Conservation (phyloP, 2,888 invertebrate genomes). For the Brenthis ino region DNA sequence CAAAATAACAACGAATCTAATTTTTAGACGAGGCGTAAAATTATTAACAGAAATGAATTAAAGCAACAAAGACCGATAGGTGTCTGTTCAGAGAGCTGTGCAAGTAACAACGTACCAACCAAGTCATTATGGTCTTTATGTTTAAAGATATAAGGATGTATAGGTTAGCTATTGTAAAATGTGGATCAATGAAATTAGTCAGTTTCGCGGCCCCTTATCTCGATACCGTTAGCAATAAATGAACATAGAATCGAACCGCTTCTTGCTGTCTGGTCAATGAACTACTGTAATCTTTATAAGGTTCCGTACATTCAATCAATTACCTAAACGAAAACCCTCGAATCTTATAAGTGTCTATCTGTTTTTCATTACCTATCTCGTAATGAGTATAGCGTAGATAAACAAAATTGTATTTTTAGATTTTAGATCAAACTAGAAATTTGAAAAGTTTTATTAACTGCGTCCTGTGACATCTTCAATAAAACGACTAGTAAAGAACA, state of each 20-base stretch:
- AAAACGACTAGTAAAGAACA: no score
- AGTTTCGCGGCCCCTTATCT: slow-evolving; percentile 40
- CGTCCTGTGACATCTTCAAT: no score
- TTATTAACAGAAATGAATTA: slow-evolving; percentile 27
- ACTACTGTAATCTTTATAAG: slow-evolving; percentile 23
- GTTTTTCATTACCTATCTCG: no score
- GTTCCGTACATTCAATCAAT: no score
- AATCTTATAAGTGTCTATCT: no score
- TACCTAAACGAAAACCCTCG: no score
- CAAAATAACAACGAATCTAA: slow-evolving; percentile 5
- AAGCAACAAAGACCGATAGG: slow-evolving; percentile 31
- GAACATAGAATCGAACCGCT: slow-evolving; percentile 34
- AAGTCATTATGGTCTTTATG: slow-evolving; percentile 16
- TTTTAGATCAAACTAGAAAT: no score
- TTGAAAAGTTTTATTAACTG: no score
- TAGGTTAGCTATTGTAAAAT: slow-evolving; percentile 27
- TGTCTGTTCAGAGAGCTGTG: slow-evolving; percentile 13
- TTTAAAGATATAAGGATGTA: neutral
- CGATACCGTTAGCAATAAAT: slow-evolving; percentile 37
- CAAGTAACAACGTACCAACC: neutral
- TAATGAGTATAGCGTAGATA: no score
- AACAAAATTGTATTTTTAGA: no score
- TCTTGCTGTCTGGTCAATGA: slow-evolving; percentile 40
- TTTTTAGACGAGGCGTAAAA: slow-evolving; percentile 7
- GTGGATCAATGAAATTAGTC: slow-evolving; percentile 40